Conservation (phyloP, 2,113 vertebrate species). For the Onychostoma macrolepis region DNA sequence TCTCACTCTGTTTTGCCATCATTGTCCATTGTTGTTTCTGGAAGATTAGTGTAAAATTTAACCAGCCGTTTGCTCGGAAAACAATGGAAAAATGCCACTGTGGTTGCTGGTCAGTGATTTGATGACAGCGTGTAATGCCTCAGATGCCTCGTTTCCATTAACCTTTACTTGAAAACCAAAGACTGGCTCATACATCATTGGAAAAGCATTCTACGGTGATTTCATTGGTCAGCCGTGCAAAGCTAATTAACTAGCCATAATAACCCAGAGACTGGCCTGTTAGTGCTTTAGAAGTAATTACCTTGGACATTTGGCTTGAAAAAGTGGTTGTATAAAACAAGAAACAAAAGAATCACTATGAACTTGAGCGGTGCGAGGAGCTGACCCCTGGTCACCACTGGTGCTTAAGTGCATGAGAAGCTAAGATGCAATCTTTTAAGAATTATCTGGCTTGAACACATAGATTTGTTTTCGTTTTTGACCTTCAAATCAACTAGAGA, state of each 20-base stretch:
- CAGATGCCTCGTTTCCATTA: constrained; percentile 18
- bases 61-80: constrained; percentile 7
- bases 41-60: constrained; percentile 20
- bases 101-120: constrained; percentile 31
- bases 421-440: background rate
- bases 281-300: constrained; percentile 30
- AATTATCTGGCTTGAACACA: background rate
- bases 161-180: constrained; percentile 33
- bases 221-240: constrained; percentile 14
- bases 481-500: background rate
- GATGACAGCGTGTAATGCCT: constrained; percentile 30
- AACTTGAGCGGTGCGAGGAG: background rate
- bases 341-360: background rate
- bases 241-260: constrained; percentile 45
- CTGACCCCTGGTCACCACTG: background rate
- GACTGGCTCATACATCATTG: constrained; percentile 29
- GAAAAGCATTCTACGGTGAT: constrained; percentile 9
- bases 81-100: constrained; percentile 14
- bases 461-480: background rate
- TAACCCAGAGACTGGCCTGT: constrained; percentile 2
- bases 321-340: background rate
- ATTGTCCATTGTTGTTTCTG: background rate
- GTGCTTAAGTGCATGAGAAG: background rate
- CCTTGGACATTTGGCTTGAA: constrained; percentile 25
- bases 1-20: background rate